These are phyloP conservation scores for Chloroceryle amazona DNA, from an alignment of 2,797 vertebrate genomes.

Conservation along the genomic window DNA sequence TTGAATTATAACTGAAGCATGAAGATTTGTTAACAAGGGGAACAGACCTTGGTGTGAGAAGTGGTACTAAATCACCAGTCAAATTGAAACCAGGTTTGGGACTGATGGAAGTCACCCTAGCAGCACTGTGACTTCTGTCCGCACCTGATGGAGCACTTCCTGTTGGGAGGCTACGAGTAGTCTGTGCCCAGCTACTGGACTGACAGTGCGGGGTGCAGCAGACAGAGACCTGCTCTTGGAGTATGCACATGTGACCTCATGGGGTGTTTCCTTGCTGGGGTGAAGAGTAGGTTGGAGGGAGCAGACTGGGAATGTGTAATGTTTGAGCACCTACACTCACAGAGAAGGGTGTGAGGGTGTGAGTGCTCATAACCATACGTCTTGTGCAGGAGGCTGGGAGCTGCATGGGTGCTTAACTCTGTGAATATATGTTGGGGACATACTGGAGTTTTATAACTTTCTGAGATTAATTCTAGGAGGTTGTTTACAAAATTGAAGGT, in stretches of 20 bases:
- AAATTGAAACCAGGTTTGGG: neutral
- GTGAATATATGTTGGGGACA: neutral
- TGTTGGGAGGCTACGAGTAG: accelerated
- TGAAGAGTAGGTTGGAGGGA: neutral
- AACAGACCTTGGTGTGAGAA: neutral
- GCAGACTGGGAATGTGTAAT: neutral
- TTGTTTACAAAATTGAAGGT: neutral
- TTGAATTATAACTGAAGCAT: neutral
- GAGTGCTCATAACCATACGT: accelerated
- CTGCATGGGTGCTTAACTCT: too few species aligned
- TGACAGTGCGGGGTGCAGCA: neutral
- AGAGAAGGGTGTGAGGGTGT: neutral
- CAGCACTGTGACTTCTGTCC: neutral
- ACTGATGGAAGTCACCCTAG: neutral
- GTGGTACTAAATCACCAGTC: neutral
- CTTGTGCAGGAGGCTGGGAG: neutral
- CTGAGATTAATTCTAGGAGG: neutral
- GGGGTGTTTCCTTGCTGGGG: neutral
- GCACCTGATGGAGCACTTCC: neutral
- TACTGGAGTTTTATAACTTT: neutral
- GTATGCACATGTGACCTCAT: accelerated
- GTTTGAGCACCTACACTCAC: neutral
- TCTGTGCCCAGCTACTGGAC: neutral
- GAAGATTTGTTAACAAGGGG: neutral
- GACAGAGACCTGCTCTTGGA: neutral